A percentile compares a stretch with the other conserved stretches of the same genome.
phyloP scores from a whole-genome alignment of 2,888 invertebrate species.

The Drosophila tanythrix region DNA sequence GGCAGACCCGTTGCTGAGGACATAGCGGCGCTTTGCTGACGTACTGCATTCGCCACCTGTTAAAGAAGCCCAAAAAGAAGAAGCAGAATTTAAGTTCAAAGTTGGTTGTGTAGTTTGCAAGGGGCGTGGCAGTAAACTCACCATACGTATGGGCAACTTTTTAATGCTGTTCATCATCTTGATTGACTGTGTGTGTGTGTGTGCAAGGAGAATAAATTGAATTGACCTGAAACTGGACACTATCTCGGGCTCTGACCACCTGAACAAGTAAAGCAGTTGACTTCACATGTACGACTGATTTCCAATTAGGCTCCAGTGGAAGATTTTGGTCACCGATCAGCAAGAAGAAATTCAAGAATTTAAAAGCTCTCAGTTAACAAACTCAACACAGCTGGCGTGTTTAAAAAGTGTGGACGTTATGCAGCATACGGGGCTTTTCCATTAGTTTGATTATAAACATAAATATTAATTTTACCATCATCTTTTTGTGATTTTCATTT shows the following conservation, averaged over 20 bases:
- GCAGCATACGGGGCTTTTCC: conserved; percentile 12
- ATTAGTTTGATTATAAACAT: conserved; percentile 1
- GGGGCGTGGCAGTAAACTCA: conserved; percentile 65
- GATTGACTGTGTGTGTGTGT: conserved; percentile 17
- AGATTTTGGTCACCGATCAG: conserved; percentile 45
- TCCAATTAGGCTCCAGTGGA: conserved; percentile 50
- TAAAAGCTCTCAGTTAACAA: conserved; percentile 47
- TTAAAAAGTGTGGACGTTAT: conserved; percentile 34
- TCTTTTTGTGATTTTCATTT: neutral
- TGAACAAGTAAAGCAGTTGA: conserved; percentile 57
- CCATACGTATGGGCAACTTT: conserved; percentile 83
- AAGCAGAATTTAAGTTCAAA: conserved; percentile 6
- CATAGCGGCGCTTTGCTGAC: conserved; percentile 77
- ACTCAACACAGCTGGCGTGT: conserved; percentile 40
- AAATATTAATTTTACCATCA: neutral
- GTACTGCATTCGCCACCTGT: conserved; percentile 81
- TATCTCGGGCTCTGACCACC: conserved; percentile 14
- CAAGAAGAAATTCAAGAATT: conserved; percentile 48
- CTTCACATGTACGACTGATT: conserved; percentile 61
- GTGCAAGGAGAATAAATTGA: conserved; percentile 27
- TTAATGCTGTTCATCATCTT: conserved; percentile 82
- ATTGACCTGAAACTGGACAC: conserved; percentile 48
- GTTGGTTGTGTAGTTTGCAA: conserved; percentile 4
- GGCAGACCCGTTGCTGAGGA: conserved; percentile 82
- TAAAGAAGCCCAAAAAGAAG: conserved; percentile 16